Conservation (phyloP, 2,888 invertebrate genomes). For the Cremastinae sp. region DNA sequence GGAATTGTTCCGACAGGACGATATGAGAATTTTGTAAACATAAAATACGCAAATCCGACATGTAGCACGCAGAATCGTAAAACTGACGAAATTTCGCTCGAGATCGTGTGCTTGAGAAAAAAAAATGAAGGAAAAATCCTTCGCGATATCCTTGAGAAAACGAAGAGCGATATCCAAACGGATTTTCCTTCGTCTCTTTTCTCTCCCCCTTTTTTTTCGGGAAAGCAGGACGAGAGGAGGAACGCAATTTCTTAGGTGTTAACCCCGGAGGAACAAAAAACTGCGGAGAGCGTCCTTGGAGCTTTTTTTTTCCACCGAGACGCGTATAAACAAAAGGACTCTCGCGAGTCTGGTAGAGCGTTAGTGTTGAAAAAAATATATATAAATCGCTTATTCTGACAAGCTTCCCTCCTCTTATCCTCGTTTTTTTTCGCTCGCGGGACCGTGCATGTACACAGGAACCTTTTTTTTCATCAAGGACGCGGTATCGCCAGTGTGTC, state of each 20-base stretch:
- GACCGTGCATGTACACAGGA: not conserved
- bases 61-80: too few relatives aligned
- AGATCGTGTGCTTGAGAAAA: conserved; percentile 20
- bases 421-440: conserved; percentile 2
- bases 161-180: not conserved
- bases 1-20: too few relatives aligned
- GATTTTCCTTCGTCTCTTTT: not conserved
- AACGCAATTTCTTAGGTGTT: conserved; percentile 46
- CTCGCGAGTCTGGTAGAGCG: conserved; percentile 25
- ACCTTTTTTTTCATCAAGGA: conserved; percentile 3
- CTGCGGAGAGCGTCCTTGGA: conserved; percentile 47
- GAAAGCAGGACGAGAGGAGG: conserved; percentile 5
- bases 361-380: conserved; percentile 23
- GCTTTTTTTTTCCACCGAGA: conserved; percentile 1
- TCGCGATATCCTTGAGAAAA: too few relatives aligned
- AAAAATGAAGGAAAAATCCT: conserved; percentile 1
- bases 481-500: conserved; percentile 43
- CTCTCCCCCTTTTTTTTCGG: conserved; percentile 12
- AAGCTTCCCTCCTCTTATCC: conserved; percentile 32
- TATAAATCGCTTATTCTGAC: conserved; percentile 46
- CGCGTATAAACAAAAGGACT: conserved; percentile 24
- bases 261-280: conserved; percentile 39
- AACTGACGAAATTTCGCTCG: too few relatives aligned
- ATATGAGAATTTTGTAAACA: conserved; percentile 1
- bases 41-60: conserved; percentile 25